Evolutionary conservation across 2,888 invertebrate species (phyloP), one percentile per base, ranked within the genome.

Genomic region (Eupithecia centaureata): DNA sequence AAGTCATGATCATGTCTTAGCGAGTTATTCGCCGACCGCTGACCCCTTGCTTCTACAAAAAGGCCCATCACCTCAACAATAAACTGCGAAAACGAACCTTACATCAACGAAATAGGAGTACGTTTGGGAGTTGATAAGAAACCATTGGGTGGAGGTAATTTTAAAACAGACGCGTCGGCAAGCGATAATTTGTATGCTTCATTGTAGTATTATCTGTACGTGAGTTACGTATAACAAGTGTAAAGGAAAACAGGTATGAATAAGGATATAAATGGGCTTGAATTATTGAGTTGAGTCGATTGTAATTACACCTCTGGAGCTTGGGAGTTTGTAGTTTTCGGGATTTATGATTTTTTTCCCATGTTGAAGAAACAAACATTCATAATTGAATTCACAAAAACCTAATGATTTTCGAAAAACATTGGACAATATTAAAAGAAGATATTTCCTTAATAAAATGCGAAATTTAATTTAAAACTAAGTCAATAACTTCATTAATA

Each of bases 1-100:
- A 90, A 92, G 92, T 91, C 92, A 92, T 91, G 92, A 92, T 90
- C 91, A 90, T 90, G 92, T 91, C 92, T 93, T 88, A 88, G 83
- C 90, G 80, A 91, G 91, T 91, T 92, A 90, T 92, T 86, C 90
- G 87, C 89, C 91, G 91, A 92, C 88, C 92, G 90, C 89, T 92
- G 92, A 92, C 91, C 91, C 79, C 82, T 70, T 64, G 65, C 76
- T 72, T 72, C 82, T 83, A 81, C 78, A 75, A 74, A 85, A 85
- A 91, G 88, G 78, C 80, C 76, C 82, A 77, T 80, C 75, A 77
- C 73, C 67, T 72, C 70, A 65, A 13, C 42, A 65, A 60, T 64
- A 69, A 70, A 35, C 59, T 61, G 32, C 57, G 57, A 67, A 66
- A 38, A 84, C 72, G 33, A 77, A 81, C 81, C 77, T 76, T 86